A percentile compares a stretch with the other conserved stretches of the same genome.
Evolutionary conservation across 2,888 invertebrate genomes (phyloP).

Genomic region (Ceramica pisi): DNA sequence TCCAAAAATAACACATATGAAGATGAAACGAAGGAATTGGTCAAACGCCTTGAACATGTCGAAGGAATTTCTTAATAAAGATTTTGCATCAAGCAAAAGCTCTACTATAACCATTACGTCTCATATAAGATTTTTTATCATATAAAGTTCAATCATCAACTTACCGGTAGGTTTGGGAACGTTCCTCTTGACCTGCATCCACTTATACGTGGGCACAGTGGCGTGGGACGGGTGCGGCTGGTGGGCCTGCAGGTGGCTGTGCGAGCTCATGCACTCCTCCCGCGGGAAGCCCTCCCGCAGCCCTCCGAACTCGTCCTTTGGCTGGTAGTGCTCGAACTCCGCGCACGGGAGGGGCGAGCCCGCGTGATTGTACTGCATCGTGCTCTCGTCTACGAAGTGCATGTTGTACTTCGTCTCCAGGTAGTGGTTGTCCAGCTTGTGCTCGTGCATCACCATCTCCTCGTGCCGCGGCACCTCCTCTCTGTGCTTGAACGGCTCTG

Average conservation of each 20-base stretch:
- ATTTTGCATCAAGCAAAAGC: not conserved
- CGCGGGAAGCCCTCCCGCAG: conserved; percentile 81
- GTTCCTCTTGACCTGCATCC: conserved; percentile 99
- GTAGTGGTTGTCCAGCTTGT: conserved; percentile 87
- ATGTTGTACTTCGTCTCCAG: conserved; percentile 90
- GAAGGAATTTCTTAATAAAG: not conserved
- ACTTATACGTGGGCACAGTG: conserved; percentile 97
- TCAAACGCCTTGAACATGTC: too few relatives aligned
- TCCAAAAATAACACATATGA: not conserved
- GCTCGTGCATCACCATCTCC: conserved; percentile 85
- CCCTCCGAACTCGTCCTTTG: conserved; percentile 91
- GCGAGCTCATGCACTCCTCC: conserved; percentile 80
- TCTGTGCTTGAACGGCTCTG: conserved; percentile 87
- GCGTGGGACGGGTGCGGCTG: conserved; percentile 90
- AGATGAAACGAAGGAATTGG: not conserved
- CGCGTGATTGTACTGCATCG: conserved; percentile 84
- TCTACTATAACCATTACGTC: not conserved
- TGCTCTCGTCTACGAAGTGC: conserved; percentile 87
- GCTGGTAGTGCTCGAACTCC: conserved; percentile 91
- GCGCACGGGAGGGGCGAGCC: conserved; percentile 89
- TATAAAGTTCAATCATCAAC: conserved; percentile 67
- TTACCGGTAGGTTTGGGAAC: conserved; percentile 98
- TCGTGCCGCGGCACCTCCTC: conserved; percentile 91
- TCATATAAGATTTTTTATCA: not conserved
- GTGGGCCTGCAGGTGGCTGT: conserved; percentile 80